Percentiles rank a stretch among this genome's conserved stretches.
These are phyloP conservation scores for Rhabdornis inornatus DNA, from an alignment of 2,113 vertebrate species.

Conservation along the genomic window DNA sequence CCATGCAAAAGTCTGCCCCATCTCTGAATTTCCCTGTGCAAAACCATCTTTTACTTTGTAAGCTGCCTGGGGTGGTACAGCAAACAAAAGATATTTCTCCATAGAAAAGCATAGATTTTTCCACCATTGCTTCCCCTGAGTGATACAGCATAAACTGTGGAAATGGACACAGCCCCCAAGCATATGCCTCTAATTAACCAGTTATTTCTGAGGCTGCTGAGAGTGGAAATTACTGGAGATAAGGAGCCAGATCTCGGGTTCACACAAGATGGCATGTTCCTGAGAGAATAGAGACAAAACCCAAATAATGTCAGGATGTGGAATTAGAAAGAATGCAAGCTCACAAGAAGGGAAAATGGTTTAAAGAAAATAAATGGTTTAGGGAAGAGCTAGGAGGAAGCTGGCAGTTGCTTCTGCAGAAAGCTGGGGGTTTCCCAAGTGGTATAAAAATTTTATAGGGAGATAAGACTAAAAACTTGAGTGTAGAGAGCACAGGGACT, in stretches of 20 bases:
- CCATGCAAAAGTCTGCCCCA: neutral
- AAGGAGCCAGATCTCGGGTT: neutral
- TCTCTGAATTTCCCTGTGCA: neutral
- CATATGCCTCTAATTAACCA: conserved; percentile 7
- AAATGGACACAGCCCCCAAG: neutral
- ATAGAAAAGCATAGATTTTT: neutral
- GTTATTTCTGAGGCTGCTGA: conserved; percentile 12
- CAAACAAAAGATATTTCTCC: neutral
- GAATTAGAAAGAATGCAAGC: neutral
- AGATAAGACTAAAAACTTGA: neutral
- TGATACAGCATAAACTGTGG: neutral
- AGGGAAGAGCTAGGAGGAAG: neutral
- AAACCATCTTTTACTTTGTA: neutral
- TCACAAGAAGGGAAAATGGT: neutral
- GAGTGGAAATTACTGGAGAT: neutral
- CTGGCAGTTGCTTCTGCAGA: neutral
- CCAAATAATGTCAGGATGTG: neutral
- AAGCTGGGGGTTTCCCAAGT: neutral
- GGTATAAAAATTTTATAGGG: neutral
- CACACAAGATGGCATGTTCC: neutral
- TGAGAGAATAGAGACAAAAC: neutral
- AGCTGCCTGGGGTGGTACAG: neutral
- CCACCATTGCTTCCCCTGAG: neutral
- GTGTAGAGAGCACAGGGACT: neutral
- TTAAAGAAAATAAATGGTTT: neutral